Base-by-base conservation (phyloP, 1,140 invertebrate genomes). In the Drosophila albomicans region DNA sequence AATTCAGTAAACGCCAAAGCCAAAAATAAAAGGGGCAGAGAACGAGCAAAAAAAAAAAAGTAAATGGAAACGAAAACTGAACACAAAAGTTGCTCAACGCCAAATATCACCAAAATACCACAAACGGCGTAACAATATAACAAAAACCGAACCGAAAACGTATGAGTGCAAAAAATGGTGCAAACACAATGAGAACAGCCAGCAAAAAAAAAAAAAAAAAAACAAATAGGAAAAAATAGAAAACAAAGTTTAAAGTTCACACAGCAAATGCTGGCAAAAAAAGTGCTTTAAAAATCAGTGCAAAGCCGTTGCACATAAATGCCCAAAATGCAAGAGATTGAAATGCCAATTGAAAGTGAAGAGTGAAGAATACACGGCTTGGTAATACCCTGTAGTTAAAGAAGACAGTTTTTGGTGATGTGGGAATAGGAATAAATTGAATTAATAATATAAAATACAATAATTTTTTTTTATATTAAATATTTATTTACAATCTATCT, bases 61-160 rank as follows among this genome's bases (percentile, higher is more conserved):
- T 58, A 75, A 61, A 48, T 51, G 57, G 57, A 79, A 63, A 78
- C 57, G 52, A 67, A 67, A 75, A 35, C 66, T 62, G 49, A 61
- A 70, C 58, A 58, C 67, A 85, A 85, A 81, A 85, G 68, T 86
- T 81, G 51, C 73, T 28, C 80, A 75, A 57, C 76, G 72, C 73
- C 82, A 84, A 87, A 87, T 84, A 87, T 88, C 79, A 87, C 79
- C 66, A 77, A 73, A 87, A 87, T 74, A 79, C 84, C 79, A 77
- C 84, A 89, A 85, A 78, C 73, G 56, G 65, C 67, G 48, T 67
- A 62, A 81, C 64, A 80, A 82, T 84, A 80, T 72, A 82, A 78
- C 58, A 64, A 80, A 74, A 76, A 75, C 48, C 51, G 25, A 58
- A 69, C 48, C 51, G 30, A 58, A 69, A 75, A 43, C 58, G 61